phyloP scores from a whole-genome alignment of 2,888 invertebrate species.

The Antheraea assamensis region DNA sequence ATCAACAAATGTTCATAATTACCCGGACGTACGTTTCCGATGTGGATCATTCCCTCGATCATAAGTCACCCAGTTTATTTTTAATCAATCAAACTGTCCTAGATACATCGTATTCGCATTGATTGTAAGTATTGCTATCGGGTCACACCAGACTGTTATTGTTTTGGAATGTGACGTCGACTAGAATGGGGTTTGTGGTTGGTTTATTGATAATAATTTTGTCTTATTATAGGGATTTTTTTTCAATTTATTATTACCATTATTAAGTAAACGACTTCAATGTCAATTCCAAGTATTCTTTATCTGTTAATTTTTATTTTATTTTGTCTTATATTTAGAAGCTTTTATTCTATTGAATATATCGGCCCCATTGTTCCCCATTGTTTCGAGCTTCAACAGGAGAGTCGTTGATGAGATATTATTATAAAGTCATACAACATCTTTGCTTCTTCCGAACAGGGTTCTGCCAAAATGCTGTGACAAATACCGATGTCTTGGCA shows the following conservation, averaged over 20 bases:
- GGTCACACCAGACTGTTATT: constrained; percentile 23
- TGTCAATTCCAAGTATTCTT: no score
- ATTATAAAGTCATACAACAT: no score
- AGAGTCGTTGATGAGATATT: no score
- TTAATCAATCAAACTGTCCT: constrained; percentile 33
- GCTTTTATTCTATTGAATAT: no score
- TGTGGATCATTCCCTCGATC: constrained; percentile 16
- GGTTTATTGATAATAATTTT: not conserved
- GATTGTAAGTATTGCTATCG: constrained; percentile 11
- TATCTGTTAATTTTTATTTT: no score
- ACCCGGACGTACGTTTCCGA: constrained; percentile 12
- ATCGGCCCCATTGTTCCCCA: no score
- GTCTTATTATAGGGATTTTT: not conserved
- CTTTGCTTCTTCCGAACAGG: no score
- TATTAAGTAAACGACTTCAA: no score
- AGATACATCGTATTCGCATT: not conserved
- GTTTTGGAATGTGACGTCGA: not conserved
- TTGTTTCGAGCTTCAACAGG: no score
- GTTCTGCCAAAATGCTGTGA: no score
- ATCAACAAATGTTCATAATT: not conserved
- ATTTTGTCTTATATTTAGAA: no score
- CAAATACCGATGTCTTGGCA: no score
- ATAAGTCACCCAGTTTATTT: constrained; percentile 32
- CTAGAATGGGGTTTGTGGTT: not conserved
- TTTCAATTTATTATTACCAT: not conserved